These are phyloP conservation scores for Brachionus rubens DNA, from an alignment of 1,140 invertebrate genomes.

Conservation along the genomic window DNA sequence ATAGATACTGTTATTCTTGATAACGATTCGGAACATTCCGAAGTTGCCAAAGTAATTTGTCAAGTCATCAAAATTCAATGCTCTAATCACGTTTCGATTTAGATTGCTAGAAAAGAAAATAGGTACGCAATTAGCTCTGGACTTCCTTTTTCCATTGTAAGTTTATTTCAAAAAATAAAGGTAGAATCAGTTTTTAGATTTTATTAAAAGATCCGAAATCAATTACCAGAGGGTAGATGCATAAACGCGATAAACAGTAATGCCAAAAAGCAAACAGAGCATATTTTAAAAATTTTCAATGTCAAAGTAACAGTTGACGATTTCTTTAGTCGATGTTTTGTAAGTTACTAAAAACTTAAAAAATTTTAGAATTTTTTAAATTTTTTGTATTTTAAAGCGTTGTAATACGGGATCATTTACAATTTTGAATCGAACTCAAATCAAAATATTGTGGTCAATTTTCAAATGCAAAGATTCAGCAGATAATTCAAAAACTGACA, in stretches of 20 bases:
- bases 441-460: not conserved
- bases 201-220: conserved; percentile 58
- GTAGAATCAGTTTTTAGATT: not conserved
- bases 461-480: not conserved
- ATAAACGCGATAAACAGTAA: conserved; percentile 51
- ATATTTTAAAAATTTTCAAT: conserved; percentile 67
- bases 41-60: conserved; percentile 57
- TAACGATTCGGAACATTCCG: conserved; percentile 61
- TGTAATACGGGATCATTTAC: conserved; percentile 35
- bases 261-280: conserved; percentile 64
- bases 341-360: conserved; percentile 50
- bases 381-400: not conserved
- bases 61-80: no score
- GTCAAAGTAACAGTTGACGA: conserved; percentile 65
- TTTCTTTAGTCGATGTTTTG: conserved; percentile 69
- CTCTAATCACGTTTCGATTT: not conserved
- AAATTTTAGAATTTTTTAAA: not conserved
- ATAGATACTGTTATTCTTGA: conserved; percentile 66
- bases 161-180: not conserved
- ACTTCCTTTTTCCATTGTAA: conserved; percentile 54
- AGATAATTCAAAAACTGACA: not conserved
- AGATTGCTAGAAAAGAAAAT: conserved; percentile 62
- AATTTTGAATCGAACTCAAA: conserved; percentile 19
- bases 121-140: conserved; percentile 66
- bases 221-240: conserved; percentile 57